phyloP scores from a whole-genome alignment of 2,888 invertebrate species.

The Ormyrus pomaceus region DNA sequence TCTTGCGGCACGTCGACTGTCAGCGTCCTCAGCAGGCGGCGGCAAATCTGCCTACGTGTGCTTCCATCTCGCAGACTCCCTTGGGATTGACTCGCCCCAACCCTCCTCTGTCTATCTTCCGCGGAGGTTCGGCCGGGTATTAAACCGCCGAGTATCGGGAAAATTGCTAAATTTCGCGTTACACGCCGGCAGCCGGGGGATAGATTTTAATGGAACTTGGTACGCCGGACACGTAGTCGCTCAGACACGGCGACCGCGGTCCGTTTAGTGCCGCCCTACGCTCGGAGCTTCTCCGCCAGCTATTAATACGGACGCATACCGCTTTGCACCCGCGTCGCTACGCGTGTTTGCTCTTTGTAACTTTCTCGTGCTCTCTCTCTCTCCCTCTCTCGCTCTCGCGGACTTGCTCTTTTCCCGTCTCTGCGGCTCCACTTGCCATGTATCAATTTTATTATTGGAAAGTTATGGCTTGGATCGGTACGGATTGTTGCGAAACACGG shows the following conservation, averaged over 20 bases:
- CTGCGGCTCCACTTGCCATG: too few relatives aligned
- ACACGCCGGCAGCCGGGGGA: conserved; percentile 60
- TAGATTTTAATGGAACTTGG: conserved; percentile 73
- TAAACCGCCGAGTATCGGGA: conserved; percentile 36
- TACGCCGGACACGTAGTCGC: conserved; percentile 72
- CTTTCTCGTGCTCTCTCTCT: too few relatives aligned
- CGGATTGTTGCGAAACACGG: too few relatives aligned
- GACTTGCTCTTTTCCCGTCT: too few relatives aligned
- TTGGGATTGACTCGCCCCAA: too few relatives aligned
- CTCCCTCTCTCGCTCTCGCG: too few relatives aligned
- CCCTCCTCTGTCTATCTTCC: too few relatives aligned
- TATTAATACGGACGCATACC: conserved; percentile 16
- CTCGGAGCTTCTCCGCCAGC: not conserved
- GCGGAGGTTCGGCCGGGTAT: too few relatives aligned
- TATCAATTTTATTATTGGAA: too few relatives aligned
- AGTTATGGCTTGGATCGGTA: too few relatives aligned
- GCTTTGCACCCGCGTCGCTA: not conserved
- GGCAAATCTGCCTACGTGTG: not conserved
- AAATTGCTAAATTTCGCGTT: conserved; percentile 70
- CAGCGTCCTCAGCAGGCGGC: not conserved
- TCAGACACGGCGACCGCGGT: conserved; percentile 61
- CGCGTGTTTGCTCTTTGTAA: not conserved
- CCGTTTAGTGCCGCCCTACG: not conserved
- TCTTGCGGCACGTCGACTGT: conserved; percentile 40
- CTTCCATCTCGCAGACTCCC: too few relatives aligned